Conservation (phyloP, 1,140 invertebrate genomes). For the Centruroides vittatus region DNA sequence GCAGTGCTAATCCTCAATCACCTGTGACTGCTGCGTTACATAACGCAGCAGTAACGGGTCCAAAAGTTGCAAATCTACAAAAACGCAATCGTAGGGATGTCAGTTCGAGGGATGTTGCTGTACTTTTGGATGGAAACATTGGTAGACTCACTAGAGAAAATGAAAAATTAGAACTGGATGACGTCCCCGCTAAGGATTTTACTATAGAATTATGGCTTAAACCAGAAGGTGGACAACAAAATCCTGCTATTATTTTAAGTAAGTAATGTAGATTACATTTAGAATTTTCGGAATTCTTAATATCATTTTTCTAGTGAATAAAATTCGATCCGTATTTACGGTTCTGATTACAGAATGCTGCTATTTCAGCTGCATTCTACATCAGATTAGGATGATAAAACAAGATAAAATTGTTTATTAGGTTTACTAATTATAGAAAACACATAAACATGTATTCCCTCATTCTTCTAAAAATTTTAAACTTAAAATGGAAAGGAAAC, state of each 20-base stretch:
- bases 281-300: neutral
- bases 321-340: too few species aligned
- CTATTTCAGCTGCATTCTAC: too few species aligned
- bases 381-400: too few species aligned
- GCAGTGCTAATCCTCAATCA: neutral
- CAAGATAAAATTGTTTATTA: too few species aligned
- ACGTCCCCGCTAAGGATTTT: neutral
- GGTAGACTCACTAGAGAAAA: neutral
- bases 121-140: neutral
- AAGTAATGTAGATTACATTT: neutral
- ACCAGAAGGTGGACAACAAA: neutral
- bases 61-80: neutral
- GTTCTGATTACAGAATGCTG: too few species aligned
- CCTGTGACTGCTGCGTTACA: neutral
- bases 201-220: neutral
- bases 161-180: too few species aligned
- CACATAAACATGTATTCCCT: too few species aligned
- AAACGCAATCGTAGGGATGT: neutral
- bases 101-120: neutral
- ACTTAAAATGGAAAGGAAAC: too few species aligned
- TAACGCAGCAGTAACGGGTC: neutral
- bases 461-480: too few species aligned
- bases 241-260: neutral
- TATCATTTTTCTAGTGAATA: neutral
- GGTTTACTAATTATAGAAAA: too few species aligned